A percentile compares a stretch with the other conserved stretches of the same genome.
Conservation (phyloP, 2,888 invertebrate genomes). For the Phortica okadai region DNA sequence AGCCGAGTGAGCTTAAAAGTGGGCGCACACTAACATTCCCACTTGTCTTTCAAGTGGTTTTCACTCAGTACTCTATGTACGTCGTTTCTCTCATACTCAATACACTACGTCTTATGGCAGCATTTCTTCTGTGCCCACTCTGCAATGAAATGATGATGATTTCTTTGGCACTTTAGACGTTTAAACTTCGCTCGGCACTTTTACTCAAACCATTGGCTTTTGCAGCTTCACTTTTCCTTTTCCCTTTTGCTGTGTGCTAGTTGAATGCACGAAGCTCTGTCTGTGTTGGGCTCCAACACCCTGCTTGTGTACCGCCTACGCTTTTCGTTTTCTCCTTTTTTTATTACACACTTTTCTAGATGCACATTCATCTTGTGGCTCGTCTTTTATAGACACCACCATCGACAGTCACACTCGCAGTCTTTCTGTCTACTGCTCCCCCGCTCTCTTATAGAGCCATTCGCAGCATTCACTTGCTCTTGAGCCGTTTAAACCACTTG, state of each 20-base stretch:
- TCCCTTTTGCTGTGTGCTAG: neutral
- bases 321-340: conserved; percentile 3
- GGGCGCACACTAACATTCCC: neutral
- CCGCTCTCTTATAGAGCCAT: conserved; percentile 41
- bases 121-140: conserved; percentile 53
- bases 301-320: neutral
- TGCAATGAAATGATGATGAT: conserved; percentile 72
- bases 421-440: conserved; percentile 1
- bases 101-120: conserved; percentile 30
- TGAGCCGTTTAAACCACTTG: conserved; percentile 71
- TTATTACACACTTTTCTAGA: conserved; percentile 50
- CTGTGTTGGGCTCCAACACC: neutral
- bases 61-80: conserved; percentile 5
- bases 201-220: neutral
- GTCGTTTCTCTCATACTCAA: conserved; percentile 44
- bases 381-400: conserved; percentile 46
- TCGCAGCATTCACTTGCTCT: conserved; percentile 39
- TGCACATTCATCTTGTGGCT: conserved; percentile 59
- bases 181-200: conserved; percentile 61
- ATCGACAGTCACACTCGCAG: conserved; percentile 37
- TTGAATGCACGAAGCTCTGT: neutral
- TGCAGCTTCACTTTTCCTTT: neutral
- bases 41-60: conserved; percentile 37
- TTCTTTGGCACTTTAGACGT: conserved; percentile 71
- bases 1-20: neutral